These are phyloP conservation scores for Scatophagus argus DNA, from an alignment of 2,113 vertebrate species.

Conservation along the genomic window DNA sequence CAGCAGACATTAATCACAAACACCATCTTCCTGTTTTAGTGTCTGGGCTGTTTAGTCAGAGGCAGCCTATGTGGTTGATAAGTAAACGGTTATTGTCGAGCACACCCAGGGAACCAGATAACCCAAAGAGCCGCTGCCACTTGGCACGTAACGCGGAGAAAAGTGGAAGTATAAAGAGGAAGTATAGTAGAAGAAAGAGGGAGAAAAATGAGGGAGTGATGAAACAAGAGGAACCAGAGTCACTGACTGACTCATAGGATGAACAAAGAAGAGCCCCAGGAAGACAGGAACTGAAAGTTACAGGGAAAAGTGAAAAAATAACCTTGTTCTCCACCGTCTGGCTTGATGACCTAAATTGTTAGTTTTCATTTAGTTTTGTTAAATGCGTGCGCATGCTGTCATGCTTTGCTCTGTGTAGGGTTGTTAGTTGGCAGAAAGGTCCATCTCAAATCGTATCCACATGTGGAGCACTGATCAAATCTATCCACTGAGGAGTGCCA, in stretches of 20 bases:
- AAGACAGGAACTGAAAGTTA: conserved; percentile 65
- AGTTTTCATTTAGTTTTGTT: neutral
- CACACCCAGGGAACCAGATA: conserved; percentile 8
- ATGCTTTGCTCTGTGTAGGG: neutral
- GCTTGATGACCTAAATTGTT: neutral
- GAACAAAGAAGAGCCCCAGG: conserved; percentile 23
- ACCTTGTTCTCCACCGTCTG: neutral
- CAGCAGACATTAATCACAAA: neutral
- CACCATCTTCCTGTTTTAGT: neutral
- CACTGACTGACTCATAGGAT: conserved; percentile 51
- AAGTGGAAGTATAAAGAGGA: conserved; percentile 56
- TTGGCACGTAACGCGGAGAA: conserved; percentile 32
- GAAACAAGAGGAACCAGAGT: conserved; percentile 56
- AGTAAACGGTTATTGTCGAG: neutral
- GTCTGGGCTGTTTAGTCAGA: conserved; percentile 27
- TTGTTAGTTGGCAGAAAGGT: conserved; percentile 20
- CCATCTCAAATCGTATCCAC: conserved; percentile 13
- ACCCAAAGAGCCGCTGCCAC: neutral
- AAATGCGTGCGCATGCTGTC: neutral
- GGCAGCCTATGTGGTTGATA: neutral
- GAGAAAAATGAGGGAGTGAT: conserved; percentile 9
- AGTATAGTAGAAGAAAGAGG: conserved; percentile 36
- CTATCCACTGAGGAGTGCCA: neutral
- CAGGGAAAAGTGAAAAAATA: conserved; percentile 14
- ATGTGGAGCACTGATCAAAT: conserved; percentile 32